Percentiles rank a stretch among this genome's conserved stretches.
These are phyloP conservation scores for Platorchestia sp. DNA, from an alignment of 1,140 invertebrate genomes.

Conservation along the genomic window DNA sequence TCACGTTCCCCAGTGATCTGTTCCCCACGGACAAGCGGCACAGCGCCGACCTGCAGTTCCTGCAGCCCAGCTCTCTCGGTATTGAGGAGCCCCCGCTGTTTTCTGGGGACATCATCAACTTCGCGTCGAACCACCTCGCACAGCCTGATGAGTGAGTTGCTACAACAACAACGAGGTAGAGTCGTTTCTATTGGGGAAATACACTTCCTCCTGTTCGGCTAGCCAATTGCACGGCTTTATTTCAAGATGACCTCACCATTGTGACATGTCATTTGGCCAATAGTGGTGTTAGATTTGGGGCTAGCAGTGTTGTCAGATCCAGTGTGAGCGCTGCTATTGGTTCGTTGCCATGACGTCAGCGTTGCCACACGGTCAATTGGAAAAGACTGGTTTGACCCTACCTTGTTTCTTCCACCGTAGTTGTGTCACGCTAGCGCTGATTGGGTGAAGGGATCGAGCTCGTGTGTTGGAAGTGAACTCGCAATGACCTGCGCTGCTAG, in stretches of 20 bases:
- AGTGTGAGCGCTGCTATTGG: no score
- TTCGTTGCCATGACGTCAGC: no score
- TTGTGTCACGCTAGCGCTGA: not conserved
- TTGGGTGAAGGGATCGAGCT: not conserved
- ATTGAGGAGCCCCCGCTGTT: not conserved
- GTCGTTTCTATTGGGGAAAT: no score
- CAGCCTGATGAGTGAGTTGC: not conserved
- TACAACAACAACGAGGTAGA: not conserved
- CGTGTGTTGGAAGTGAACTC: not conserved
- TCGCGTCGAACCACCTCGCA: not conserved
- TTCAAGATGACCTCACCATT: no score
- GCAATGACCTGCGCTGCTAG: not conserved
- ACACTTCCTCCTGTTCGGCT: no score
- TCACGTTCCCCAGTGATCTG: not conserved
- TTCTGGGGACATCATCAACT: not conserved
- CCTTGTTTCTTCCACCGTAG: no score
- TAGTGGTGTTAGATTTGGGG: no score
- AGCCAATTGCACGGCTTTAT: no score
- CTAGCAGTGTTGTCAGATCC: no score
- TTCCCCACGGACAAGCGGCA: not conserved
- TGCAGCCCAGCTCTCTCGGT: conserved; percentile 4
- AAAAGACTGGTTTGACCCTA: no score
- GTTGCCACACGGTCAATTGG: no score
- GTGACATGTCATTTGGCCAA: no score
- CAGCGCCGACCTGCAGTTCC: conserved; percentile 25